Conservation (phyloP, 2,797 vertebrate genomes). For the Urophycis tenuis region DNA sequence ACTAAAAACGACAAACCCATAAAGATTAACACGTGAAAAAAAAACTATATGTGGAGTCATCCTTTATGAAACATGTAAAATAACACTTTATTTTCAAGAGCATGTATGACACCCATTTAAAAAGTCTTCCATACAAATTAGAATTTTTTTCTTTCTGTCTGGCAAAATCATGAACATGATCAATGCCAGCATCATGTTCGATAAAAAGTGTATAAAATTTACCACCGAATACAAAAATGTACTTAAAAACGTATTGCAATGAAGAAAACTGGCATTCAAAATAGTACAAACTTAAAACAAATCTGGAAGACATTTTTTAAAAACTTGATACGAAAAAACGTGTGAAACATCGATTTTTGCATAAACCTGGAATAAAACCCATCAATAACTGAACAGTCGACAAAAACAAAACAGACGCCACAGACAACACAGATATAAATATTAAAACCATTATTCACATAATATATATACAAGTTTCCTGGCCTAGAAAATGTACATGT, state of each 20-base stretch:
- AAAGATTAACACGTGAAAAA: background rate
- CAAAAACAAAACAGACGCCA: conserved; percentile 21
- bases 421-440: conserved; percentile 48
- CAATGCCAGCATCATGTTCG: background rate
- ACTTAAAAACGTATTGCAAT: background rate
- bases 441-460: conserved; percentile 51
- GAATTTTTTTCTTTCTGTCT: conserved; percentile 28
- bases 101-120: conserved; percentile 38
- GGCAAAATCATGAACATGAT: conserved; percentile 52
- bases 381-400: conserved; percentile 28
- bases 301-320: background rate
- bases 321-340: background rate
- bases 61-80: conserved; percentile 12
- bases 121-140: conserved; percentile 40
- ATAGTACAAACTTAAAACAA: background rate
- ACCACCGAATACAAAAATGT: background rate
- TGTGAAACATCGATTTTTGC: background rate
- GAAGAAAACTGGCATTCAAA: background rate
- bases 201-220: background rate
- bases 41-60: background rate
- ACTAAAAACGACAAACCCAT: too few species aligned
- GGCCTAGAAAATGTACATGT: conserved; percentile 7
- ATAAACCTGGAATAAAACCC: background rate
- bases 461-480: conserved; percentile 46
- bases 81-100: conserved; percentile 57